A percentile compares a stretch with the other conserved stretches of the same genome.
Evolutionary conservation across 2,797 vertebrate species (phyloP).

Genomic region (Amblyraja radiata): DNA sequence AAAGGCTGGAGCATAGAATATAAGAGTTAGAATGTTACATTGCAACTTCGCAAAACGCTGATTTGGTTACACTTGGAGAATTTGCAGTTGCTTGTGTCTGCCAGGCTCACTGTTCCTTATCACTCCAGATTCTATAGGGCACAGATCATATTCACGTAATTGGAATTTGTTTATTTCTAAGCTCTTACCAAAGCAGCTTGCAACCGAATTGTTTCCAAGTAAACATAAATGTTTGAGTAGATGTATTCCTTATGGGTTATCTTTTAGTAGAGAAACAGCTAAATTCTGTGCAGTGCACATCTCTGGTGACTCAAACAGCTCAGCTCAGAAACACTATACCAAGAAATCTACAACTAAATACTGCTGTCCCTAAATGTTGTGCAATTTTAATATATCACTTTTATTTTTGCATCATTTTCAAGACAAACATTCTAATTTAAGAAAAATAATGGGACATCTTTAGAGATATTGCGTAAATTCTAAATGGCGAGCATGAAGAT

Average conservation of each 20-base stretch:
- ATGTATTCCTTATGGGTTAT: not conserved
- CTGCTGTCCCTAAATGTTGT: not conserved
- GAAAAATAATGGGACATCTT: not conserved
- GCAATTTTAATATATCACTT: not conserved
- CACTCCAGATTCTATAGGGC: not conserved
- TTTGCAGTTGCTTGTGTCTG: too few relatives aligned
- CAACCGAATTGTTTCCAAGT: too few relatives aligned
- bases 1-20: too few relatives aligned
- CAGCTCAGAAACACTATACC: not conserved
- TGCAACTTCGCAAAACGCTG: too few relatives aligned
- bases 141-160: not conserved
- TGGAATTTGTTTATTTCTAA: not conserved
- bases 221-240: not conserved
- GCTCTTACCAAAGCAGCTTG: not conserved
- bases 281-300: not conserved
- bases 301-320: not conserved
- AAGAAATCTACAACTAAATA: not conserved
- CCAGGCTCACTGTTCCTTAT: not conserved
- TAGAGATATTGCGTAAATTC: not conserved
- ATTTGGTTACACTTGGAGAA: too few relatives aligned
- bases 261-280: not conserved
- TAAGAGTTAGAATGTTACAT: too few relatives aligned
- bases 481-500: not conserved
- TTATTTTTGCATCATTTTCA: not conserved
- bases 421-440: not conserved